Conservation (phyloP, 2,888 invertebrate species). For the Tachina lurida region DNA sequence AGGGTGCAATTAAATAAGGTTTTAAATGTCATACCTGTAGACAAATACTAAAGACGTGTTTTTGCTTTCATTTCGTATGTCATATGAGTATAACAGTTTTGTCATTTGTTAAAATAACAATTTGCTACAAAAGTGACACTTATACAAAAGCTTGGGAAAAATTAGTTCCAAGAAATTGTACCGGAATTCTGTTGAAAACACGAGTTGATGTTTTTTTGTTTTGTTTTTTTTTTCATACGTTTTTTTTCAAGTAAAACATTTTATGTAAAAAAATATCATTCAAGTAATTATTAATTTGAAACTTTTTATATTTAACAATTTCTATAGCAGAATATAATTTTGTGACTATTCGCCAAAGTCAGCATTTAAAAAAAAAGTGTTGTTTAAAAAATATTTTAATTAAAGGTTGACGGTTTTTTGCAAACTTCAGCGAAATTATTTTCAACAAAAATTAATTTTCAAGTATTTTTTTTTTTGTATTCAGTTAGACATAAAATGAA, state of each 20-base stretch:
- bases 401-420: slow-evolving; percentile 38
- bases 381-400: neutral
- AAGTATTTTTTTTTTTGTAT: slow-evolving; percentile 20
- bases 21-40: slow-evolving; percentile 60
- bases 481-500: slow-evolving; percentile 34
- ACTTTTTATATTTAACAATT: slow-evolving; percentile 33
- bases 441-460: slow-evolving; percentile 5
- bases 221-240: neutral
- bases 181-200: slow-evolving; percentile 80
- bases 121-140: slow-evolving; percentile 37
- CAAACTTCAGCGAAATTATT: slow-evolving; percentile 54
- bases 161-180: slow-evolving; percentile 80
- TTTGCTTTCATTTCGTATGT: slow-evolving; percentile 19
- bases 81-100: slow-evolving; percentile 50
- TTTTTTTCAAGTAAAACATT: slow-evolving; percentile 49
- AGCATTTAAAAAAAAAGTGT: slow-evolving; percentile 50
- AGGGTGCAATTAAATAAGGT: slow-evolving; percentile 9
- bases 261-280: slow-evolving; percentile 27
- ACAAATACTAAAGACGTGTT: slow-evolving; percentile 20
- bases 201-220: slow-evolving; percentile 69
- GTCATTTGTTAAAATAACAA: slow-evolving; percentile 33
- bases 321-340: slow-evolving; percentile 23
- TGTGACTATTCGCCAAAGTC: slow-evolving; percentile 44
- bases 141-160: slow-evolving; percentile 77
- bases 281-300: slow-evolving; percentile 58